A percentile compares a stretch with the other conserved stretches of the same genome.
Evolutionary conservation across 64 coral and sea anemone species (phyloP).

Genomic region (Porites lutea): DNA sequence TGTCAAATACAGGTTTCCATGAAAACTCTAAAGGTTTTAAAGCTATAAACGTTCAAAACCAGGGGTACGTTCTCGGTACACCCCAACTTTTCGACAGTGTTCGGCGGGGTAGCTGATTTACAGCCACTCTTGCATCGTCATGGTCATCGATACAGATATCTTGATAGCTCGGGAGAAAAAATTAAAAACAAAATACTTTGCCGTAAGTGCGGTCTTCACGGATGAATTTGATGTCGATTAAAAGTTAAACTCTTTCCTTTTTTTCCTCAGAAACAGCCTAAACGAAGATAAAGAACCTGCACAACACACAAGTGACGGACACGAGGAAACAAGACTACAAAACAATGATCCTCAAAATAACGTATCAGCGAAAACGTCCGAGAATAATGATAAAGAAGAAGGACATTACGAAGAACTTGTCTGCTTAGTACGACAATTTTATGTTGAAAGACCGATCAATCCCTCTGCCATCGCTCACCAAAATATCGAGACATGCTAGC

Average conservation of each 20-base stretch:
- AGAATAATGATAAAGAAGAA: constrained; percentile 35
- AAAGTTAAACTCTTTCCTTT: background rate
- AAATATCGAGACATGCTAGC: constrained; percentile 91
- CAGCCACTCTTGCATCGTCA: too few species aligned
- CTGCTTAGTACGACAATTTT: constrained; percentile 93
- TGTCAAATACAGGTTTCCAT: too few species aligned
- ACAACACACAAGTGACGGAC: background rate
- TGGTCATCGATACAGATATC: too few species aligned
- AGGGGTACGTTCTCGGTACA: too few species aligned
- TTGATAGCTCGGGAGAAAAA: too few species aligned
- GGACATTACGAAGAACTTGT: constrained; percentile 89
- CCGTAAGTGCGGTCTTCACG: too few species aligned
- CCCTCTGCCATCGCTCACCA: constrained; percentile 84
- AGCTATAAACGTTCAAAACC: too few species aligned
- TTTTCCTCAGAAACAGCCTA: background rate
- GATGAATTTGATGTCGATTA: too few species aligned
- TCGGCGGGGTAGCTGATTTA: too few species aligned
- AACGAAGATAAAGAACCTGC: background rate
- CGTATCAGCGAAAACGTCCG: background rate
- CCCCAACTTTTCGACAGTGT: too few species aligned
- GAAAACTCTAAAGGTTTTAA: too few species aligned
- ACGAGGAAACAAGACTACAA: background rate
- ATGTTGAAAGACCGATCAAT: constrained; percentile 88
- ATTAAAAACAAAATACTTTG: too few species aligned
- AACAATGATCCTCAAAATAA: background rate